A percentile compares a stretch with the other conserved stretches of the same genome.
These are phyloP conservation scores for Morelia viridis DNA, from an alignment of 2,797 vertebrate species.

Conservation along the genomic window DNA sequence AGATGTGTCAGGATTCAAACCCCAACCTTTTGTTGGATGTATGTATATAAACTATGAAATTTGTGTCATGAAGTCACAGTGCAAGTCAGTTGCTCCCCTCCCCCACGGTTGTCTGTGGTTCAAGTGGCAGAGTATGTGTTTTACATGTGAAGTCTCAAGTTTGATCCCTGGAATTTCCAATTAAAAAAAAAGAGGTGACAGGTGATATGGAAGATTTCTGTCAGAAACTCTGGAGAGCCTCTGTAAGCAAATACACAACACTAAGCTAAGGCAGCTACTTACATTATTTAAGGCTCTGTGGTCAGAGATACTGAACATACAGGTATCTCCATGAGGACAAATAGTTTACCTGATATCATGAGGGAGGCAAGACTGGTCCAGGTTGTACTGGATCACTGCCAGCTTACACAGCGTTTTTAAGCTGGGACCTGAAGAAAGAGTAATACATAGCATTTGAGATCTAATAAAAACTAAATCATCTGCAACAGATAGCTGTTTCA, in stretches of 20 bases:
- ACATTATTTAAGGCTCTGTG: neutral
- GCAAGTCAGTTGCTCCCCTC: neutral
- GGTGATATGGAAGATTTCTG: neutral
- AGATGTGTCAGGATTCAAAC: neutral
- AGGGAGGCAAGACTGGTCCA: conserved; percentile 97
- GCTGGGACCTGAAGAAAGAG: conserved; percentile 82
- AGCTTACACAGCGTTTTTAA: conserved; percentile 98
- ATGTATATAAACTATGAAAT: neutral
- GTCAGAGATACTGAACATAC: neutral
- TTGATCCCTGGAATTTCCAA: neutral
- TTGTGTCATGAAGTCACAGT: neutral
- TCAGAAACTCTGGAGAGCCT: neutral
- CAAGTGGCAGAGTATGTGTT: neutral
- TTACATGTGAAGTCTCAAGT: neutral
- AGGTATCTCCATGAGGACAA: neutral
- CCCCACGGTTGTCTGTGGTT: neutral
- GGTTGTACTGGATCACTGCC: conserved; percentile 95
- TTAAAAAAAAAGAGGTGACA: neutral
- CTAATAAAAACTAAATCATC: neutral
- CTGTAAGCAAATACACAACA: neutral
- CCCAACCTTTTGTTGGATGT: neutral
- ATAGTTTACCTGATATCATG: conserved; percentile 91
- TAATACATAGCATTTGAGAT: neutral
- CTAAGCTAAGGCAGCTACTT: neutral
- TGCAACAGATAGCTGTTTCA: neutral